A percentile compares a stretch with the other conserved stretches of the same genome.
These are phyloP conservation scores for Bovichtus variegatus DNA, from an alignment of 2,797 vertebrate species.

Conservation along the genomic window DNA sequence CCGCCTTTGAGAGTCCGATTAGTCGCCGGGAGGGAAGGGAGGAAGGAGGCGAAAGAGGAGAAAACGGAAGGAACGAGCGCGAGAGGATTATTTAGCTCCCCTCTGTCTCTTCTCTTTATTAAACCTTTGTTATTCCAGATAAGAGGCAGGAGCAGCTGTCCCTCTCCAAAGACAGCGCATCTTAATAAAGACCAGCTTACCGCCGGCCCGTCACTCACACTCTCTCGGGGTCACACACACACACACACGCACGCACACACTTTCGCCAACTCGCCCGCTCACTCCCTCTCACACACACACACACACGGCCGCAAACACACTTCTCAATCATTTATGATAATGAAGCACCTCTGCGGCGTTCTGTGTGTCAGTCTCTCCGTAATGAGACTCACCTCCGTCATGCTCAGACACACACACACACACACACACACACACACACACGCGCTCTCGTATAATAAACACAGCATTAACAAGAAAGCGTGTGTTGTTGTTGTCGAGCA, in stretches of 20 bases:
- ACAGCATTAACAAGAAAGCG: constrained; percentile 28
- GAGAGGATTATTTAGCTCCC: constrained; percentile 47
- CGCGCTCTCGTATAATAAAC: constrained; percentile 10
- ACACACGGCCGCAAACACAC: constrained; percentile 33
- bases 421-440: constrained; percentile 15
- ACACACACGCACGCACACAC: constrained; percentile 26
- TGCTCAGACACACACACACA: constrained; percentile 26
- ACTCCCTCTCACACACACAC: not conserved
- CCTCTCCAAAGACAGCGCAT: constrained; percentile 61
- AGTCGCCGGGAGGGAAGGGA: not conserved
- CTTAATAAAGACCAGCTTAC: constrained; percentile 82
- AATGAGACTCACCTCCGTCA: constrained; percentile 73
- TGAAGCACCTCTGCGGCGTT: constrained; percentile 55
- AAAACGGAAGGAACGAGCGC: constrained; percentile 22
- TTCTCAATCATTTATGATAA: constrained; percentile 64
- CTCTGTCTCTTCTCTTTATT: constrained; percentile 77
- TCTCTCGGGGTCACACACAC: constrained; percentile 40
- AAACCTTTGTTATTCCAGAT: constrained; percentile 72
- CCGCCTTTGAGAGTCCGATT: not conserved
- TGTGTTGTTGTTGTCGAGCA: constrained; percentile 18
- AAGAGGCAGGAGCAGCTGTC: constrained; percentile 70
- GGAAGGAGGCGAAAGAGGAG: constrained; percentile 4
- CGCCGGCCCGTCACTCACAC: constrained; percentile 39
- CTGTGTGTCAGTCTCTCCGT: constrained; percentile 39
- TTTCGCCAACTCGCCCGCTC: constrained; percentile 19